Base-by-base conservation (phyloP, 2,888 invertebrate species). In the Argyresthia albistria region DNA sequence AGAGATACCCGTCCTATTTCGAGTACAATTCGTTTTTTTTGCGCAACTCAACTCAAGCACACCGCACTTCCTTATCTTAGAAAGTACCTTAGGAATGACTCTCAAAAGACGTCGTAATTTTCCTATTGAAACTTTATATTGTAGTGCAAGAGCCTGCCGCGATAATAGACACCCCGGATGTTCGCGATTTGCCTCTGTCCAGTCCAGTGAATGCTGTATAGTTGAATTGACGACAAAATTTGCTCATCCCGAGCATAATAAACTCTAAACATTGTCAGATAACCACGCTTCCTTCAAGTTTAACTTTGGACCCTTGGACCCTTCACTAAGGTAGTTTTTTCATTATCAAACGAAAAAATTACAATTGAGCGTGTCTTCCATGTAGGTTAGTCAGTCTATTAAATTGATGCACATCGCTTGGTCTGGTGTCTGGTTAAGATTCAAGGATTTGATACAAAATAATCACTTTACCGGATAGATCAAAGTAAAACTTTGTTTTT, bases 151-250 rank as follows among this genome's bases (percentile, higher is more conserved):
- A 74, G 61, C 70, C 67, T 72, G 67, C 69, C 55, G 65, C 68
- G 60, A 73, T 65, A 78, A 84, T 81, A 80, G 79, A 68, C 68
- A 80, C 83, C 80, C 86, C 86, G 87, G 86, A 86, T 83, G 86
- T 83, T 66, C 77, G 79, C 86, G 81, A 86, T 86, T 82, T 82
- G 63, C 78, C 77, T 82, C 76, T 69, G 78, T 81, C 72, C 86
- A 69, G 75, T 64, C 75, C 86, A 84, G 73, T 84, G 83, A 81
- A 73, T 76, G 67, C 66, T 70, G 69, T 74, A 76, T 80, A 76
- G 79, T 69, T 69, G 78, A 78, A 69, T 82, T 83, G 77, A 82
- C 81, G 82, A 83, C 81, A 79, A 83, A 77, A 83, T n/a, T 80
- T 83, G 82, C 80, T 80, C 84, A 86, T 81, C 81, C 76, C 73